phyloP scores from a whole-genome alignment of 2,888 invertebrate species.

The Seira ritae region DNA sequence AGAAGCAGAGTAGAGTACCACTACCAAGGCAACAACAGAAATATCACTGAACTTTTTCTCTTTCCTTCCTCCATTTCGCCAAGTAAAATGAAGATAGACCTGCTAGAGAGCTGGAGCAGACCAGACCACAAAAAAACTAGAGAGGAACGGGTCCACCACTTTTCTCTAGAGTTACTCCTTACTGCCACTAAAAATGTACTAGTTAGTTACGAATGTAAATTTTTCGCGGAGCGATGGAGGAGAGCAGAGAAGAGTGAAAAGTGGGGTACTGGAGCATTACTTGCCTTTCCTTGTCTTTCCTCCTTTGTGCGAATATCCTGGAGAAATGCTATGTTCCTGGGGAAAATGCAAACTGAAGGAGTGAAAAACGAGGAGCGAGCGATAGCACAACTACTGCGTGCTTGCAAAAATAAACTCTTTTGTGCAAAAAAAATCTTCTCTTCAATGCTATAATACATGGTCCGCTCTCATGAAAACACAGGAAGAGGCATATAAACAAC shows the following conservation, averaged over 20 bases:
- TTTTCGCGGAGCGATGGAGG: neutral
- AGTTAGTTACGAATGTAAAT: constrained; percentile 13
- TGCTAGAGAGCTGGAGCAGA: no score
- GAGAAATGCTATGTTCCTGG: neutral
- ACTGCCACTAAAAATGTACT: constrained; percentile 14
- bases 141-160: constrained; percentile 5
- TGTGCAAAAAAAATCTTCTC: neutral
- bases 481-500: constrained; percentile 21
- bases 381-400: neutral
- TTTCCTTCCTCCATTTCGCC: neutral
- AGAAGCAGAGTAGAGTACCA: no score
- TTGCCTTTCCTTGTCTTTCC: constrained; percentile 19
- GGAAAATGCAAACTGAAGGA: no score
- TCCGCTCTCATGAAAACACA: constrained; percentile 19
- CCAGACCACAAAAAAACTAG: constrained; percentile 10
- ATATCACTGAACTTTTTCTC: constrained; percentile 4
- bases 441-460: neutral
- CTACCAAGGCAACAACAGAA: neutral
- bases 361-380: no score
- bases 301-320: constrained; percentile 23
- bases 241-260: constrained; percentile 23
- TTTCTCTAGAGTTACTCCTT: neutral
- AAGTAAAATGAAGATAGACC: constrained; percentile 13
- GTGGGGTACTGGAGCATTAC: constrained; percentile 45
- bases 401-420: constrained; percentile 5